phyloP scores from a whole-genome alignment of 2,888 invertebrate species.

The Ormyrus labotus region DNA sequence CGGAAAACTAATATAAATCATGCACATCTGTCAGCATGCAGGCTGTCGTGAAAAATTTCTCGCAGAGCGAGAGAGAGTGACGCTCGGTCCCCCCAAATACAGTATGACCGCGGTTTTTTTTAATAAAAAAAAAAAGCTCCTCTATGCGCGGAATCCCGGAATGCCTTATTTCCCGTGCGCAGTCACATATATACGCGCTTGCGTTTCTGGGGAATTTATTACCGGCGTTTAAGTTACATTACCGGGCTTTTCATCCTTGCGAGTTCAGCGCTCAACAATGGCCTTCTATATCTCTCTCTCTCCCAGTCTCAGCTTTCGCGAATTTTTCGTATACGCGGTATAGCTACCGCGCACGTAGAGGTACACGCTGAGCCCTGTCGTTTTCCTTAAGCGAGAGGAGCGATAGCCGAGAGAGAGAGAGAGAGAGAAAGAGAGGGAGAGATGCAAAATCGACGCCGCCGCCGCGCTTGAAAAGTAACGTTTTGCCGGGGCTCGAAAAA shows the following conservation, averaged over 20 bases:
- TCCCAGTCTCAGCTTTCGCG: background rate
- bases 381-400: constrained; percentile 4
- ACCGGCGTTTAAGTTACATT: constrained; percentile 38
- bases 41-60: background rate
- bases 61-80: no score
- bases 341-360: no score
- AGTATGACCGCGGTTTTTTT: constrained; percentile 42
- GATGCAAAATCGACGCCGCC: constrained; percentile 18
- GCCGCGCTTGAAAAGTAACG: constrained; percentile 38
- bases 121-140: constrained; percentile 25
- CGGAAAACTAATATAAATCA: constrained; percentile 37
- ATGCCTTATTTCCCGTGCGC: constrained; percentile 20
- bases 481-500: constrained; percentile 16
- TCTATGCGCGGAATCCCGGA: constrained; percentile 41
- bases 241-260: constrained; percentile 24
- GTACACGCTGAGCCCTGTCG: background rate
- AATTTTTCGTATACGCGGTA: constrained; percentile 11
- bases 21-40: background rate
- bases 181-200: background rate
- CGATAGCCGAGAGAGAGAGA: constrained; percentile 3
- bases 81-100: no score
- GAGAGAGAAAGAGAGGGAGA: background rate
- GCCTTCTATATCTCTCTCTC: background rate
- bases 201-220: constrained; percentile 48
- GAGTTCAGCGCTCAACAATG: no score